Conservation (phyloP, 2,113 vertebrate genomes). For the Seriola rivoliana region DNA sequence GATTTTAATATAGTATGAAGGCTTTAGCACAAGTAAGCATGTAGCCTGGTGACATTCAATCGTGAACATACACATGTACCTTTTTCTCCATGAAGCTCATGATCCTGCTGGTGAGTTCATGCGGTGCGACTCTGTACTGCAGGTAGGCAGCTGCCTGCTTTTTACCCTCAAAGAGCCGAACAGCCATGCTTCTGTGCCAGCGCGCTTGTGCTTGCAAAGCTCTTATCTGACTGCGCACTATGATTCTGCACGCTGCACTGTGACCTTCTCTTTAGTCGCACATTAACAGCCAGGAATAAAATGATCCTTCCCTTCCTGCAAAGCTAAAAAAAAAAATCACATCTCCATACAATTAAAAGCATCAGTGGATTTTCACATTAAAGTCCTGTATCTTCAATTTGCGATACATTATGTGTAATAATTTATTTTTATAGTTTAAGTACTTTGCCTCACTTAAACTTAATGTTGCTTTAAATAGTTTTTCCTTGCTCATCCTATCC, state of each 20-base stretch:
- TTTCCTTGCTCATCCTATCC: neutral
- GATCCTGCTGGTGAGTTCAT: constrained; percentile 74
- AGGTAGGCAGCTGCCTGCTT: constrained; percentile 80
- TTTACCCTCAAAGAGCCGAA: constrained; percentile 81
- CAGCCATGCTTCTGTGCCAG: constrained; percentile 73
- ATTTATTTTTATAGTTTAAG: neutral
- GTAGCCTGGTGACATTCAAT: no score
- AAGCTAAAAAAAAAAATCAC: neutral
- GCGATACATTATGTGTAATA: neutral
- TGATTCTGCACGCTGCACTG: constrained; percentile 6
- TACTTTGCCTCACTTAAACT: neutral
- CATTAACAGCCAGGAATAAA: neutral
- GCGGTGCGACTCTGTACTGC: constrained; percentile 78
- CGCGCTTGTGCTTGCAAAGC: neutral
- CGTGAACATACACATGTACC: constrained; percentile 60
- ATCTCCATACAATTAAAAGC: neutral
- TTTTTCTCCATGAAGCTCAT: constrained; percentile 79
- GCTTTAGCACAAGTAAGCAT: no score
- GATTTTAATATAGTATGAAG: no score
- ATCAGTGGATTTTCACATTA: neutral
- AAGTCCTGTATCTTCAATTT: neutral
- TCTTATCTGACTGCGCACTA: neutral
- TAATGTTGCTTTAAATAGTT: neutral
- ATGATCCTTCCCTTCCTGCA: neutral
- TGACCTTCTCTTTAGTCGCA: neutral